Evolutionary conservation across 2,113 vertebrate genomes (phyloP), one percentile per base, ranked within the genome.

Genomic region (Atherinomorus stipes): DNA sequence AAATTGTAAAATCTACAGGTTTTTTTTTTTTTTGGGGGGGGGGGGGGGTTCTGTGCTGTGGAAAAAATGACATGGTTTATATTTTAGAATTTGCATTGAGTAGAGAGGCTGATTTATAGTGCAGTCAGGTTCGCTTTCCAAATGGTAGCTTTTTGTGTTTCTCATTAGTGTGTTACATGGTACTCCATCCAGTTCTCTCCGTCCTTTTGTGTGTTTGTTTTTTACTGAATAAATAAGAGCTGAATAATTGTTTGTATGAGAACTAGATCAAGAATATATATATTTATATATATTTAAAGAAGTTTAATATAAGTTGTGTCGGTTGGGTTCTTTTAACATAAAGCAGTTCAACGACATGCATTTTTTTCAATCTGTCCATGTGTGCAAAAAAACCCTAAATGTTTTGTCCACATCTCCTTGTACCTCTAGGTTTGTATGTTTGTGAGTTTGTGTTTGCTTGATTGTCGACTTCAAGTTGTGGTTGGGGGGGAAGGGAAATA

Each of bases 361-460:
- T 45, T 11, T 54, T 31, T 66, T 28, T 63, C 28, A 65, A 15
- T 62, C 7, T 45, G 7, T 70, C 21, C 6, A 19, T 47, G 44
- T 47, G 18, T 19, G 44, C 44, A 47, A 19, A 47, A 47, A 7
- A n/a, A n/a, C n/a, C 15, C 18, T 47, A 47, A 7, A 19, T 47
- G 18, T 47, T 47, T n/a, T 53, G 28, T 61, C 47, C 50, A 18
- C 45, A 34, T 63, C n/a, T 52, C 94, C 97, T 89, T 93, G 94
- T 89, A 21, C 44, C 11, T 76, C 42, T 71, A 63, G 65, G 49
- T 72, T 12, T 70, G 44, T 78, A 11, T 42, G 40, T 52, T 45
- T 22, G 7, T 0, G 1, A 58, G 62, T 15, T 18, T 77, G 34
- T 47, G 57, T 73, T 81, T 70, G 49, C 61, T 51, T 52, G 56